Percentiles rank a stretch among this genome's conserved stretches.
These are phyloP conservation scores for Pseudopipra pipra DNA, from an alignment of 2,113 vertebrate species.

Conservation along the genomic window DNA sequence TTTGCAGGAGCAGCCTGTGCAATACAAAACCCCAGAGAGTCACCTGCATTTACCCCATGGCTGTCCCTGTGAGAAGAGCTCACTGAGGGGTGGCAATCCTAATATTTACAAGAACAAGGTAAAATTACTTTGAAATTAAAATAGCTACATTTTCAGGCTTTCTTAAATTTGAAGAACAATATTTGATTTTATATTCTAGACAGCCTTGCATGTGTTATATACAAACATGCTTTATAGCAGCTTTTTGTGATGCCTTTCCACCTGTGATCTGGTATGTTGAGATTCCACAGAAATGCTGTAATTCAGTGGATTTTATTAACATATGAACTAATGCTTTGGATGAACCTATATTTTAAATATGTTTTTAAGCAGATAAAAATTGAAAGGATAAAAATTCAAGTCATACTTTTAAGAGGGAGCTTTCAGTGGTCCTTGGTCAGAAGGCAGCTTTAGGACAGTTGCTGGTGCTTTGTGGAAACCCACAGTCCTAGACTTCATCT, in stretches of 20 bases:
- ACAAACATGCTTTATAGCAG: neutral
- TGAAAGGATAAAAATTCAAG: neutral
- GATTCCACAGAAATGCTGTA: neutral
- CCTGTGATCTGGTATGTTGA: accelerated
- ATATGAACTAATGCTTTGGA: neutral
- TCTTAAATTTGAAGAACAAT: neutral
- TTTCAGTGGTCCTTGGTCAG: neutral
- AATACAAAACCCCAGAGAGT: neutral
- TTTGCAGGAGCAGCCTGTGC: neutral
- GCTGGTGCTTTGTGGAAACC: neutral
- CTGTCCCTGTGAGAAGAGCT: neutral
- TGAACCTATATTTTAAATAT: neutral
- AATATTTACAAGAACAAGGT: neutral
- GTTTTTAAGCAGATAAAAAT: neutral
- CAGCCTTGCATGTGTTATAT: neutral
- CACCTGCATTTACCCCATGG: neutral
- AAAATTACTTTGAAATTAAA: neutral
- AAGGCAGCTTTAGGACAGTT: neutral
- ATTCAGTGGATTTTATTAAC: neutral
- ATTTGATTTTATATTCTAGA: neutral
- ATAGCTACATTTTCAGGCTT: neutral
- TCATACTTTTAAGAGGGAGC: neutral
- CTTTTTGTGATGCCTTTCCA: neutral
- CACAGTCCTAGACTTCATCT: neutral
- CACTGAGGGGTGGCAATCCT: neutral